Base-by-base conservation (phyloP, 1,140 invertebrate species). In the Mizuhopecten yessoensis region DNA sequence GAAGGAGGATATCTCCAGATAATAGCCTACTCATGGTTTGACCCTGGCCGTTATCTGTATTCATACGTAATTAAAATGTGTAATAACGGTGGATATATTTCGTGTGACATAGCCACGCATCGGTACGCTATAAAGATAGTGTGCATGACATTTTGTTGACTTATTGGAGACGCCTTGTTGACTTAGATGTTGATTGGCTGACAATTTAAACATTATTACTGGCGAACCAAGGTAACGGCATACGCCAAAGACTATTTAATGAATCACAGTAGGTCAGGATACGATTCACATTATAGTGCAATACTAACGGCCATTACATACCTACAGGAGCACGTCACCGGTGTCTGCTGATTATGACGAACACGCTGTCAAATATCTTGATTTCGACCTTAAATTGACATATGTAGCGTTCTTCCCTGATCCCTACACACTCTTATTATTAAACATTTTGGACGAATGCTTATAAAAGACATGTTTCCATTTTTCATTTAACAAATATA, bases 161-260 rank as follows among this genome's bases (percentile, higher is more conserved):
- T 3, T 75, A 29, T 7, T 7, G 57, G 23, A 3, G n/a, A 23
- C n/a, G 57, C 29, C 5, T 29, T 75, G 17, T 75, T 75, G 23
- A 75, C 57, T 75, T 75, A 29, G 57, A 75, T 75, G n/a, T 75
- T 75, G 57, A 75, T 75, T 23, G 57, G 57, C 23, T 75, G 57
- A 75, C 57, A n/a, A 75, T 75, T 29, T 75, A 75, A 75, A 75
- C 23, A 75, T 29, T 29, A 5, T 5, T 75, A 23, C 29, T 3
- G 57, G 5, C 5, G 23, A 29, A 29, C 57, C n/a, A 29, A 29
- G 57, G 57, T 75, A 75, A 75, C 57, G 29, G 23, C 57, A 75
- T 29, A 75, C n/a, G 23, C 57, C 57, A n/a, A n/a, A 75, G 5
- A 75, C 15, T 29, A 75, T 75, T 29, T 17, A 29, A n/a, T 57